These are phyloP conservation scores for Macrophya annulata DNA, from an alignment of 2,888 invertebrate genomes.

Conservation along the genomic window DNA sequence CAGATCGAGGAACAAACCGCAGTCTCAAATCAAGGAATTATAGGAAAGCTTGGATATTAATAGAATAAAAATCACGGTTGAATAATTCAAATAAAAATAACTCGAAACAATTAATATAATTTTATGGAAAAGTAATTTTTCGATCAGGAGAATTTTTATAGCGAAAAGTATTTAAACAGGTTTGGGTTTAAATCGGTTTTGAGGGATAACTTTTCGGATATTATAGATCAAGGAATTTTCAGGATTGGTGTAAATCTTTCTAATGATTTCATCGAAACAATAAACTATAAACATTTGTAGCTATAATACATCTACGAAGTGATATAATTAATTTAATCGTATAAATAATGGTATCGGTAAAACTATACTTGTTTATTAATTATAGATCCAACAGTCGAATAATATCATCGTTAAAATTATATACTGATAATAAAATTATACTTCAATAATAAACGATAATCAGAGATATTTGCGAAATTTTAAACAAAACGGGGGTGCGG, in stretches of 20 bases:
- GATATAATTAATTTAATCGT: background rate
- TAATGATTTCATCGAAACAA: background rate
- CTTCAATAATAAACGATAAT: background rate
- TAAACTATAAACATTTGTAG: background rate
- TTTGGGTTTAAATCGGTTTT: background rate
- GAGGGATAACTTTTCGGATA: background rate
- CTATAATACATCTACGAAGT: too few species aligned
- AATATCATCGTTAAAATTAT: conserved; percentile 3
- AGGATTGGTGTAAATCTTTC: background rate
- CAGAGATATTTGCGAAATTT: background rate
- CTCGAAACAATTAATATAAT: background rate
- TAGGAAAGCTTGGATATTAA: background rate
- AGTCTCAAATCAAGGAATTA: background rate
- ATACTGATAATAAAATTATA: background rate
- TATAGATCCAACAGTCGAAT: background rate
- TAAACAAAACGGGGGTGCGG: background rate
- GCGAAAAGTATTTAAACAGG: background rate
- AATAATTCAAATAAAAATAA: background rate
- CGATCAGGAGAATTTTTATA: background rate
- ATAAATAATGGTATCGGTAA: conserved; percentile 15
- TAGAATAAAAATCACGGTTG: background rate
- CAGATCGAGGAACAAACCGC: conserved; percentile 21
- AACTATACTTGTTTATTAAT: background rate
- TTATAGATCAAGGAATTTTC: background rate
- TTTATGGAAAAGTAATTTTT: background rate